phyloP scores from a whole-genome alignment of 2,797 vertebrate genomes.

The Rhincodon typus region DNA sequence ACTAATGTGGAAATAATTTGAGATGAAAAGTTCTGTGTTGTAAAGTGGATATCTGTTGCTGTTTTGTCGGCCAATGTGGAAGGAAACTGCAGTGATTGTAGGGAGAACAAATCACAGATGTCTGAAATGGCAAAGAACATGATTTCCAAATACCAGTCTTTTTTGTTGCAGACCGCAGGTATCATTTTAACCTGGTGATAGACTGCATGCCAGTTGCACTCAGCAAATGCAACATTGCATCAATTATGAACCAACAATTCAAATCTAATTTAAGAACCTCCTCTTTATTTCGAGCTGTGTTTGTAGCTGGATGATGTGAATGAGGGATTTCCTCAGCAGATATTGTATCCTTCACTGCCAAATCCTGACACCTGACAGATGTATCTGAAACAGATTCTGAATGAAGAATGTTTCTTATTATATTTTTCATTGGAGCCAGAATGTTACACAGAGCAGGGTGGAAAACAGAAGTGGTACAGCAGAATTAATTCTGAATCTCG shows the following conservation, averaged over 20 bases:
- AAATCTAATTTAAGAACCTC: not conserved
- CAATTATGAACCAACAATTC: not conserved
- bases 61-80: not conserved
- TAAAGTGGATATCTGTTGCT: not conserved
- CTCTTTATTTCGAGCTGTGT: not conserved
- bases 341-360: constrained; percentile 3
- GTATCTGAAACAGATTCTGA: constrained; percentile 24
- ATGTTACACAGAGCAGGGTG: not conserved
- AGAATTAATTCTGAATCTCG: not conserved
- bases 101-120: not conserved
- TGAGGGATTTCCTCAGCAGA: constrained; percentile 23
- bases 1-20: not conserved
- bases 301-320: not conserved
- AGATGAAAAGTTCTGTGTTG: not conserved
- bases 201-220: not conserved
- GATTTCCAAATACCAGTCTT: not conserved
- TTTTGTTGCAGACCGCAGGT: not conserved
- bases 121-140: not conserved
- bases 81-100: not conserved
- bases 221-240: not conserved
- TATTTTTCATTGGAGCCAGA: constrained; percentile 15
- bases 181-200: not conserved
- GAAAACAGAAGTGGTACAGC: constrained; percentile 18
- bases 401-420: constrained; percentile 28
- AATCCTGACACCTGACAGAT: constrained; percentile 10